Percentiles rank a stretch among this genome's conserved stretches.
phyloP scores from a whole-genome alignment of 2,113 vertebrate genomes.

The Eretmochelys imbricata region DNA sequence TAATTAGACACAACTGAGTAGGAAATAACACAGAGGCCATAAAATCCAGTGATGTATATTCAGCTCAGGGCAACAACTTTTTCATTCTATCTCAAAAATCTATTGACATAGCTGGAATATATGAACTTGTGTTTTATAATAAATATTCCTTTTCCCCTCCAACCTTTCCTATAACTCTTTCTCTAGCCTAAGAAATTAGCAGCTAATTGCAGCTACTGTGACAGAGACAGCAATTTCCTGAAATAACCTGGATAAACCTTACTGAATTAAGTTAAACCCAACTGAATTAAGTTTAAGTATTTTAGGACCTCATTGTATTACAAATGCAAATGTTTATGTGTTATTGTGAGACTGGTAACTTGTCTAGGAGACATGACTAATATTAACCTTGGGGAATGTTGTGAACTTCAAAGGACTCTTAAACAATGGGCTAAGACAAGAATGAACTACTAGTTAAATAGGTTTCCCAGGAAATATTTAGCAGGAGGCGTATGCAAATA shows the following conservation, averaged over 20 bases:
- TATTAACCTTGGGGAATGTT: neutral
- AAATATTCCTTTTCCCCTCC: neutral
- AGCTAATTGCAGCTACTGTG: neutral
- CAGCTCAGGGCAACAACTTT: neutral
- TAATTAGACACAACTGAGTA: constrained; percentile 4
- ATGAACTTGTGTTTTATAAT: neutral
- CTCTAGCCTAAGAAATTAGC: neutral
- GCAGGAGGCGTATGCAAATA: neutral
- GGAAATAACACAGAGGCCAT: neutral
- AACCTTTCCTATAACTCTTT: neutral
- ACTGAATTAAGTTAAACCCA: neutral
- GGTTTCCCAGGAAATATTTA: neutral
- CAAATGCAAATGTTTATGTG: neutral
- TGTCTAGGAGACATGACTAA: neutral
- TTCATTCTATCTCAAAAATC: neutral
- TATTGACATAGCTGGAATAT: neutral
- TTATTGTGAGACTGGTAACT: neutral
- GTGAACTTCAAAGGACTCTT: neutral
- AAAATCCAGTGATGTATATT: neutral
- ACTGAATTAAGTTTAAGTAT: neutral
- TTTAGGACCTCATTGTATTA: neutral
- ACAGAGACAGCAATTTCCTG: neutral
- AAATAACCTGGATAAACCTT: neutral
- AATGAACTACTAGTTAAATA: neutral
- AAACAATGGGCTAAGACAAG: neutral